Base-by-base conservation (phyloP, 2,797 vertebrate genomes). In the Picus viridis region DNA sequence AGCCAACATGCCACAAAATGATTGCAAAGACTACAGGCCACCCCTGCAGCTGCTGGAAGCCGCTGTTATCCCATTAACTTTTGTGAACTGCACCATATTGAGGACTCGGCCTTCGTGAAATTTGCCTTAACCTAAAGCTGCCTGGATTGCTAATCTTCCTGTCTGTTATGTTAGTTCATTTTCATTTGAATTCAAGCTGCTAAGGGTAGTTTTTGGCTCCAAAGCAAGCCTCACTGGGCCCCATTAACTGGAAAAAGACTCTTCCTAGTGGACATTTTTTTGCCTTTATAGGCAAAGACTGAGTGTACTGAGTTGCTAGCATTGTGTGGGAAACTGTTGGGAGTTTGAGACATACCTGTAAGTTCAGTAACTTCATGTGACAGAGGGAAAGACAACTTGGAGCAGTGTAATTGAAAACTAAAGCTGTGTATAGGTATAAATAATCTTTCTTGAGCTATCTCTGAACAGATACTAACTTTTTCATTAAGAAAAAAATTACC, bases 61-160 rank as follows among this genome's bases (percentile, higher is more conserved):
- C 64, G 26, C 78, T 84, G 71, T 79, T 65, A 59, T 69, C 41
- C 91, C 88, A 68, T 62, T 74, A 85, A 51, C 70, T 85, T 70
- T 16, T 80, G 85, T 30, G 87, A 70, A 27, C 89, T 57, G 61
- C 74, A 58, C 63, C 86, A 69, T 58, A 75, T 29, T 79, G 90
- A 79, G 93, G 87, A 56, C 81, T 73, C 2, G 51, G 73, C 83
- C 87, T 86, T 68, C 79, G 75, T 72, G 72, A 85, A 89, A 87
- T 69, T 79, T 85, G 69, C 67, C 59, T 91, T 71, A 64, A 75
- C 64, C 79, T 59, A 57, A 47, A 88, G 72, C 83, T 83, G 86
- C 49, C 75, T 79, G 80, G 83, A 62, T 82, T 87, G 69, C 76
- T 91, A 63, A 69, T 27, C 68, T 27, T 34, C 24, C 71, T 73